Evolutionary conservation across 2,888 invertebrate genomes (phyloP), one percentile per base, ranked within the genome.

Genomic region (Drosophila longiperda): DNA sequence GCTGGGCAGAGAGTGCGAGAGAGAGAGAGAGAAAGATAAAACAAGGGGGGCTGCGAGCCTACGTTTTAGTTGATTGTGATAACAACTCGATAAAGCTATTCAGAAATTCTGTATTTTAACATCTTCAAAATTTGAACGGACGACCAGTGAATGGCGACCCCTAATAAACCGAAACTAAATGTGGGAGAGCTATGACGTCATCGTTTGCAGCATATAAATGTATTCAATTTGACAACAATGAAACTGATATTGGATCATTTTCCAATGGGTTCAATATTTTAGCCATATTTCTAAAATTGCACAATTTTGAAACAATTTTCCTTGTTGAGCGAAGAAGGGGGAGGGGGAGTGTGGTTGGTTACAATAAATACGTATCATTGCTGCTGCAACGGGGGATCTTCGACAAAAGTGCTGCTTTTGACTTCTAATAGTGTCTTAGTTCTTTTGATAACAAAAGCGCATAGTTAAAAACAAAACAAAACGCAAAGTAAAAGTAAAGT

Each of bases 311-410:
- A 58, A 61, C 48, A 63, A 40, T 15, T 26, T 15, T 11, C 1
- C 26, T 0, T 23, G 2, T 6, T 20, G 1, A 12, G 6, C 6
- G 11, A 29, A 17, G 8, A 0, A 8, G 17, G 48, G 9, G 5
- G n/a, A 4, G 15, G 1, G 0, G 17, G 34, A 0, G 9, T 52
- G 32, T 57, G 60, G 68, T 61, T 53, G 60, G 63, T 15, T 45
- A 77, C 52, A 36, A 40, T 8, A 34, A 48, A 49, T 40, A 40
- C n/a, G 15, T 15, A 29, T 63, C 29, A 20, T 60, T 38, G 26
- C 12, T 29, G 48, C 57, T 54, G 17, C 45, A 36, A 20, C 29
- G 61, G 66, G 60, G 61, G 80, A 79, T 77, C 75, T 80, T 66
- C 66, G 34, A 38, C 23, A 29, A 38, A 11, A 32, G 9, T 32